Evolutionary conservation across 2,113 vertebrate species (phyloP), one percentile per base, ranked within the genome.

Genomic region (Lichenostomus cassidix): DNA sequence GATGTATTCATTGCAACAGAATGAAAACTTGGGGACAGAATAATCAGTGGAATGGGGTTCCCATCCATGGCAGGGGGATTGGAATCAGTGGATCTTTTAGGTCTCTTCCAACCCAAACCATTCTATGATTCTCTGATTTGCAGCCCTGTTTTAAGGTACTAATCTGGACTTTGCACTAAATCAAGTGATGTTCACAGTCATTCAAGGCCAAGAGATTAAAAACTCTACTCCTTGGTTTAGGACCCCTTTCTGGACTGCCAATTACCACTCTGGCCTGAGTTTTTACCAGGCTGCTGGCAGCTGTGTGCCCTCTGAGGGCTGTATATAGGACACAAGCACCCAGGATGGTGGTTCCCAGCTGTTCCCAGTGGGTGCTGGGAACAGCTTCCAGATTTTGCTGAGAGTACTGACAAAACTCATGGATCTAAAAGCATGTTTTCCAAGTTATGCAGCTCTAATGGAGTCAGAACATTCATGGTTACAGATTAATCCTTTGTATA

Each of bases 11-110:
- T 80, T 86, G 41, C 7, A 65, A 49, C 9, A 65, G 50, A 73
- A 58, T 23, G 18, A 60, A 71, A 80, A 41, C 25, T 2, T 76
- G 37, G 15, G 41, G 41, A 46, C 22, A 62, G 55, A 83, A 88
- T 58, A 49, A 65, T 25, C n/a, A 31, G 18, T 41, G 69, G 35
- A 14, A 44, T 65, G n/a, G 17, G 8, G 5, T 6, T 6, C 24
- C 24, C 18, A 52, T 23, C 11, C 21, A 27, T 7, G 29, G 9
- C 0, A 0, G 18, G 10, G n/a, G 12, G 3, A 2, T 10, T 75
- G 20, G 21, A 62, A 31, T 2, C 47, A 49, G 21, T 13, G 13
- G 35, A 6, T 33, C 21, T 49, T 69, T 53, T 19, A 55, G 17
- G 10, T 28, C 11, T 4, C 69, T 62, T 68, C 46, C 24, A 53